Conservation (phyloP, 2,113 vertebrate genomes). For the Odontophorus gujanensis region DNA sequence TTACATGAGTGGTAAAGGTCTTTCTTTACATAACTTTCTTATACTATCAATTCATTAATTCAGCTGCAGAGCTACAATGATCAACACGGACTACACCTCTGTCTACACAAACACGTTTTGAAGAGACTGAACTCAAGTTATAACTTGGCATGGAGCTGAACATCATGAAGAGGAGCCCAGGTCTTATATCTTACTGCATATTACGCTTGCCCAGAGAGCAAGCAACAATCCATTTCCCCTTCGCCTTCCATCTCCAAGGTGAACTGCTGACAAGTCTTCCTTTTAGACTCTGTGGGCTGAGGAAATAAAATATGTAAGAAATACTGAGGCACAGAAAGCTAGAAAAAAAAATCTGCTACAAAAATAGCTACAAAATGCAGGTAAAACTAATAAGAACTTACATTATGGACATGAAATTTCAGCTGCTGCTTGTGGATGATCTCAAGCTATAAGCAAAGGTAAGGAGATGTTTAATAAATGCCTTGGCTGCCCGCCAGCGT, state of each 20-base stretch:
- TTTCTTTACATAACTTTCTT: not conserved
- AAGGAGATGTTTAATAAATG: not conserved
- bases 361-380: not conserved
- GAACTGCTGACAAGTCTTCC: not conserved
- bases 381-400: not conserved
- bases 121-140: slow-evolving; percentile 1
- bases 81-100: not conserved
- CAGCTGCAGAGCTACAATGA: not conserved
- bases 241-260: not conserved
- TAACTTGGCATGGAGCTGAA: not conserved
- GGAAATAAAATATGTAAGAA: not conserved
- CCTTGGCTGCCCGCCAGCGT: not conserved
- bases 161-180: not conserved
- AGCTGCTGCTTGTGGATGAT: not conserved
- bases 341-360: not conserved
- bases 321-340: not conserved
- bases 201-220: not conserved
- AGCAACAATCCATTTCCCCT: not conserved
- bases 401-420: not conserved
- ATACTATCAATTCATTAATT: not conserved
- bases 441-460: not conserved
- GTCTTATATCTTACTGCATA: not conserved
- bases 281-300: not conserved
- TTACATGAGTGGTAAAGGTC: not conserved
- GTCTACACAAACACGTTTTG: not conserved